These are phyloP conservation scores for Zaprionus bogoriensis DNA, from an alignment of 2,888 invertebrate genomes.

Conservation along the genomic window DNA sequence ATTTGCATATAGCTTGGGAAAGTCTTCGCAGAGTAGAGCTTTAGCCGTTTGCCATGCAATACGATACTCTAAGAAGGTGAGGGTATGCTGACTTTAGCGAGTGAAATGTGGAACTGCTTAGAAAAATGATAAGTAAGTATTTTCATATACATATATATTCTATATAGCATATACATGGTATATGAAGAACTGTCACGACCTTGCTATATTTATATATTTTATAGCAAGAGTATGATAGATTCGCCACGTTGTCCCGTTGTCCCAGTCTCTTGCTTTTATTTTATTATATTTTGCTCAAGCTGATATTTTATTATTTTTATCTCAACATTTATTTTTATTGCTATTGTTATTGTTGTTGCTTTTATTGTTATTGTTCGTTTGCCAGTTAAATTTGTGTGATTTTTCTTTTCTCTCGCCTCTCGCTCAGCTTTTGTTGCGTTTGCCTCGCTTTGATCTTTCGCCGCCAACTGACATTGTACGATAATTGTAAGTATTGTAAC, in stretches of 20 bases:
- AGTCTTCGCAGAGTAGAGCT: slow-evolving; percentile 43
- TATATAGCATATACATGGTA: neutral
- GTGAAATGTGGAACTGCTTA: neutral
- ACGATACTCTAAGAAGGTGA: neutral
- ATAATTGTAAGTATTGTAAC: slow-evolving; percentile 55
- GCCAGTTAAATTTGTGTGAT: slow-evolving; percentile 64
- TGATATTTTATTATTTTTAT: slow-evolving; percentile 32
- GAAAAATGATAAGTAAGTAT: too few relatives aligned
- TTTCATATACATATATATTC: too few relatives aligned
- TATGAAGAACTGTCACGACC: too few relatives aligned
- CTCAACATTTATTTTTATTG: slow-evolving; percentile 33
- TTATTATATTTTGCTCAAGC: slow-evolving; percentile 27
- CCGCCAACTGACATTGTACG: slow-evolving; percentile 66
- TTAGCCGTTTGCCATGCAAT: slow-evolving; percentile 6
- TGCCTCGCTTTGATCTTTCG: slow-evolving; percentile 64
- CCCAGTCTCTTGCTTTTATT: slow-evolving; percentile 49
- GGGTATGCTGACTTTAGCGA: neutral
- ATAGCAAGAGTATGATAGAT: neutral
- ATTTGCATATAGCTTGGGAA: slow-evolving; percentile 75
- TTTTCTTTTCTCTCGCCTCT: slow-evolving; percentile 49
- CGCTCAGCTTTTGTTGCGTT: slow-evolving; percentile 44
- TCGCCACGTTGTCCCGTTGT: neutral
- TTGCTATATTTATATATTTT: too few relatives aligned
- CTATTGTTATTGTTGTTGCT: slow-evolving; percentile 54
- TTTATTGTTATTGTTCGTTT: slow-evolving; percentile 57